Evolutionary conservation across 2,888 invertebrate species (phyloP).

Genomic region (Ormyrus labotus): DNA sequence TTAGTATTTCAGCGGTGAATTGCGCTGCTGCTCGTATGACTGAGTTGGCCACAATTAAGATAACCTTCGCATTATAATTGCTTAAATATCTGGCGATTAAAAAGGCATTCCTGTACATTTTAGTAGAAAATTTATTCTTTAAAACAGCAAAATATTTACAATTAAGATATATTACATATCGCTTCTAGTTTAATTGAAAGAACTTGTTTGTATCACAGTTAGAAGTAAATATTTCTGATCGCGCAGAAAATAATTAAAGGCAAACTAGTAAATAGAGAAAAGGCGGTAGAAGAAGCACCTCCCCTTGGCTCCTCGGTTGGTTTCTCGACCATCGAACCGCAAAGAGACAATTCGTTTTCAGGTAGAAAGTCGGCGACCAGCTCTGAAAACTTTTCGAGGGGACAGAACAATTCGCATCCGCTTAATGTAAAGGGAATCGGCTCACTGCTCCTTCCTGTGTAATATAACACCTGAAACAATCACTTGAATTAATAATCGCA

Average conservation of each 20-base stretch:
- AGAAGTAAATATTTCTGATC: background rate
- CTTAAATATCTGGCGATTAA: too few species aligned
- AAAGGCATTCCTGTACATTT: too few species aligned
- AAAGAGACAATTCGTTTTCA: constrained; percentile 59
- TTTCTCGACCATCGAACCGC: constrained; percentile 37
- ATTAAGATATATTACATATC: background rate
- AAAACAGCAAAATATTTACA: too few species aligned
- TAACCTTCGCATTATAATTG: too few species aligned
- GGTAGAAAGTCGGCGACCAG: constrained; percentile 61
- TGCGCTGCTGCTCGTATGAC: too few species aligned
- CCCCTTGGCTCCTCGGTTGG: background rate
- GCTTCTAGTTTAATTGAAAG: background rate
- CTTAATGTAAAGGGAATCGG: constrained; percentile 50
- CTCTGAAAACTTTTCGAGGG: constrained; percentile 60
- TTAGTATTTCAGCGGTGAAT: too few species aligned
- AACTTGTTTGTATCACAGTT: background rate
- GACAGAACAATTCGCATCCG: constrained; percentile 62
- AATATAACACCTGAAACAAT: constrained; percentile 44
- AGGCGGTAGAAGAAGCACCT: background rate
- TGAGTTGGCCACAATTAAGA: too few species aligned
- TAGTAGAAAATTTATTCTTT: too few species aligned
- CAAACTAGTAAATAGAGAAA: background rate
- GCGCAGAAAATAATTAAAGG: background rate
- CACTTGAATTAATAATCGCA: too few species aligned
- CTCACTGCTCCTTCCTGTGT: constrained; percentile 8